These are phyloP conservation scores for Drosophila stalkeri DNA, from an alignment of 2,888 invertebrate species.

Conservation along the genomic window DNA sequence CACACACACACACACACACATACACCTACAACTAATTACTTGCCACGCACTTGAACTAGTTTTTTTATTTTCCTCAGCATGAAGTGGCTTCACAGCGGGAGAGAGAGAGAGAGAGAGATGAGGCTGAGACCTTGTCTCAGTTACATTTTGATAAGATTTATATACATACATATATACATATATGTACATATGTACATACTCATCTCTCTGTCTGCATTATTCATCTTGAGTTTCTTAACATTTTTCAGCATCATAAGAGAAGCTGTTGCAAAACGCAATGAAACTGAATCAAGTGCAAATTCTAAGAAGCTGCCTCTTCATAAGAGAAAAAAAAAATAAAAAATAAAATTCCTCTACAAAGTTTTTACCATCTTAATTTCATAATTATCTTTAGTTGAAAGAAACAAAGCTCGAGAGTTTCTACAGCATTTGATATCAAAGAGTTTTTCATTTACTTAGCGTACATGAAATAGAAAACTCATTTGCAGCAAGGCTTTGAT, in stretches of 20 bases:
- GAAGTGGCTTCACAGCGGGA: slow-evolving; percentile 20
- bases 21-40: slow-evolving; percentile 67
- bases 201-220: neutral
- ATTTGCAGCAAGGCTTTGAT: neutral
- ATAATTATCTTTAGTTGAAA: neutral
- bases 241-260: neutral
- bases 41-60: slow-evolving; percentile 77
- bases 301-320: neutral
- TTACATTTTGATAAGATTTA: slow-evolving; percentile 17
- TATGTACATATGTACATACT: neutral
- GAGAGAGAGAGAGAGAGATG: neutral
- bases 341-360: neutral
- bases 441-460: neutral
- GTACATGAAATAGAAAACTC: neutral
- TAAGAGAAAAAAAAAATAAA: too few relatives aligned
- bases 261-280: slow-evolving; percentile 2
- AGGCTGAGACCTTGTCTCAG: slow-evolving; percentile 40
- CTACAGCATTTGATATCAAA: slow-evolving; percentile 2
- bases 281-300: slow-evolving; percentile 15
- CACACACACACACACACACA: slow-evolving; percentile 17
- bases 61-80: slow-evolving; percentile 53
- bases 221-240: slow-evolving; percentile 10
- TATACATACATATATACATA: neutral
- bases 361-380: neutral
- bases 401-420: neutral